Conservation (phyloP, 2,113 vertebrate genomes). For the Alces alces region DNA sequence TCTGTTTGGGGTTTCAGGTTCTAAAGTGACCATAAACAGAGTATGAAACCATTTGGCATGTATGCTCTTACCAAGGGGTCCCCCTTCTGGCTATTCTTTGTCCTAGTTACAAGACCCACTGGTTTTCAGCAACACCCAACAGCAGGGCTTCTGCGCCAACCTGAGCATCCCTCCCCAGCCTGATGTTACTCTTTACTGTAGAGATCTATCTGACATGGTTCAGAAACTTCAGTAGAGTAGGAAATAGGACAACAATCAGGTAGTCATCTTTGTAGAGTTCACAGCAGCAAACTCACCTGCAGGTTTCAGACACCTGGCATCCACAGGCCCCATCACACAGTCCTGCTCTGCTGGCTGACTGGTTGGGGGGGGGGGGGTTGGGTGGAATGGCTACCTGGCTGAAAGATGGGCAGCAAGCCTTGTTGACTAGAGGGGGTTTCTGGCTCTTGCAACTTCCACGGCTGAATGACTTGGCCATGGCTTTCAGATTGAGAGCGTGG, state of each 20-base stretch:
- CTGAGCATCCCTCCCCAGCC: not conserved
- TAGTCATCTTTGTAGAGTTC: not conserved
- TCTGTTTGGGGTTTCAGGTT: not conserved
- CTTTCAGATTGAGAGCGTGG: not conserved
- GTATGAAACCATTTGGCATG: not conserved
- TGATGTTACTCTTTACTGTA: not conserved
- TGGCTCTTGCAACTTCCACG: accelerated
- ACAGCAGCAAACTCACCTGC: not conserved
- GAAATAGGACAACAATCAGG: not conserved
- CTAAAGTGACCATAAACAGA: no score
- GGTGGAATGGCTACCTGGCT: no score
- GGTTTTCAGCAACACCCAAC: not conserved
- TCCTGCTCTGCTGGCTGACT: not conserved
- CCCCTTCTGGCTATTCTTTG: not conserved
- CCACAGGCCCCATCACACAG: no score
- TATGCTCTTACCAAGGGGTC: not conserved
- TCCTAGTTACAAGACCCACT: not conserved
- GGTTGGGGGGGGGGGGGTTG: no score
- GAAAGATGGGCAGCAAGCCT: no score
- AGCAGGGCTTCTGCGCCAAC: not conserved
- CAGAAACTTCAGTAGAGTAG: not conserved
- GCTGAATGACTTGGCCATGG: not conserved
- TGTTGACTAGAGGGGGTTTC: not conserved
- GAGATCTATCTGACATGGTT: not conserved
- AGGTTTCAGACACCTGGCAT: no score